These are phyloP conservation scores for Liodrosophila aerea DNA, from an alignment of 2,888 invertebrate species.

Conservation along the genomic window DNA sequence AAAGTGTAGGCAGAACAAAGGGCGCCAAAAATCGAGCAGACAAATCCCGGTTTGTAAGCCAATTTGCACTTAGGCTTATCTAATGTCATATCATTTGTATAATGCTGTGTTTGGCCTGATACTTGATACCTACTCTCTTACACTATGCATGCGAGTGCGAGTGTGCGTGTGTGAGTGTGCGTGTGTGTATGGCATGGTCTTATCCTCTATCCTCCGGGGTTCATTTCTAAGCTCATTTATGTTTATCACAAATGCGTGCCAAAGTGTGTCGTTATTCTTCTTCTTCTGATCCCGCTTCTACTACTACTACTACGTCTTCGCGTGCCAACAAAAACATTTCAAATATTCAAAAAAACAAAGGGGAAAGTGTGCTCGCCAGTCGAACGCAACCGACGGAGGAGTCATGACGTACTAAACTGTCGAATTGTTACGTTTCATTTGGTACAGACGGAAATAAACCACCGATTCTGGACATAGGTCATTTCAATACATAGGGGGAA, in stretches of 20 bases:
- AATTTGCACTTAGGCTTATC: conserved; percentile 83
- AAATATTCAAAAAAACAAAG: conserved; percentile 71
- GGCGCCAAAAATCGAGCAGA: conserved; percentile 36
- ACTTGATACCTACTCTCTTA: conserved; percentile 61
- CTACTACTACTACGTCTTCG: conserved; percentile 32
- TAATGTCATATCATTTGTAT: conserved; percentile 83
- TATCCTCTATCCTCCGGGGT: conserved; percentile 78
- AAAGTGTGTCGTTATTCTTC: conserved; percentile 78
- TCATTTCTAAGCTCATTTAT: conserved; percentile 83
- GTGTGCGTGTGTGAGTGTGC: conserved; percentile 21
- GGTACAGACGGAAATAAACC: too few relatives aligned
- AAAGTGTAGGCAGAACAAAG: conserved; percentile 6
- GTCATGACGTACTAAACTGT: too few relatives aligned
- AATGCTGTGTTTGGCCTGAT: conserved; percentile 79
- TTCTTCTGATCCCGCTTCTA: conserved; percentile 31
- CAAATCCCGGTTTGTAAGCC: conserved; percentile 83
- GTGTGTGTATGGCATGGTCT: conserved; percentile 45
- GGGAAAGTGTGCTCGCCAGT: too few relatives aligned
- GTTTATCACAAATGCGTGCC: conserved; percentile 83
- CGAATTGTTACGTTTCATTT: too few relatives aligned
- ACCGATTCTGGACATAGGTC: too few relatives aligned
- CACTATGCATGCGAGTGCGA: conserved; percentile 29
- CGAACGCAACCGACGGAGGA: conserved; percentile 17
- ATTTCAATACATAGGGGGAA: too few relatives aligned
- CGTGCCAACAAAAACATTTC: conserved; percentile 75